Percentiles rank a stretch among this genome's conserved stretches.
Evolutionary conservation across 2,113 vertebrate genomes (phyloP).

Genomic region (Rhinopithecus roxellana): DNA sequence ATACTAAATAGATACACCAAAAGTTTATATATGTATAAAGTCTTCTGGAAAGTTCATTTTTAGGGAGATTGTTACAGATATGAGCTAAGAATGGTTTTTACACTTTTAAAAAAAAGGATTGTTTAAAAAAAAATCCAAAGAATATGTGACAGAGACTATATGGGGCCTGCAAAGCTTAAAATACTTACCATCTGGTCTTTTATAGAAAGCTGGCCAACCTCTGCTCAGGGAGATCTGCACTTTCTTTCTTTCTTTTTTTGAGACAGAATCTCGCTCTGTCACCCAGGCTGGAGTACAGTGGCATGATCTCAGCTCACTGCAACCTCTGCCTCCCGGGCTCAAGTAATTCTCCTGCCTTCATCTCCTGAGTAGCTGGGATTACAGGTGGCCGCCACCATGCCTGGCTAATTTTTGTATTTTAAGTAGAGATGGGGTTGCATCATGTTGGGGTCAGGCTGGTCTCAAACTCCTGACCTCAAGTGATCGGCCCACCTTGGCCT

Average conservation of each 20-base stretch:
- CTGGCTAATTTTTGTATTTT: background rate
- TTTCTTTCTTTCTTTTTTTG: background rate
- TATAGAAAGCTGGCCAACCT: background rate
- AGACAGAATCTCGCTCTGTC: background rate
- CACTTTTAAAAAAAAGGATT: background rate
- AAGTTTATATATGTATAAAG: background rate
- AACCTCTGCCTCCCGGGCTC: background rate
- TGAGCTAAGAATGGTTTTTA: background rate
- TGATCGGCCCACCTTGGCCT: background rate
- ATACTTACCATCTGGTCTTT: background rate
- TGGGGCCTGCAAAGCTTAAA: background rate
- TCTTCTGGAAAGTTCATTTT: slow-evolving; percentile 14
- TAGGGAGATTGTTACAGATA: background rate
- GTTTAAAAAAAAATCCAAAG: background rate
- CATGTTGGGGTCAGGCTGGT: background rate
- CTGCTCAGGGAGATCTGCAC: background rate
- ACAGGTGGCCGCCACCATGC: background rate
- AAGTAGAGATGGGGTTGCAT: background rate
- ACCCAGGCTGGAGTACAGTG: background rate
- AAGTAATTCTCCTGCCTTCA: background rate
- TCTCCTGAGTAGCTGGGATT: background rate
- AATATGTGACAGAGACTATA: background rate
- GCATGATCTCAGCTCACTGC: background rate
- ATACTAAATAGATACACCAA: background rate
- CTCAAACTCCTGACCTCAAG: background rate